Evolutionary conservation across 2,113 vertebrate genomes (phyloP).

Genomic region (Chiloscyllium plagiosum): DNA sequence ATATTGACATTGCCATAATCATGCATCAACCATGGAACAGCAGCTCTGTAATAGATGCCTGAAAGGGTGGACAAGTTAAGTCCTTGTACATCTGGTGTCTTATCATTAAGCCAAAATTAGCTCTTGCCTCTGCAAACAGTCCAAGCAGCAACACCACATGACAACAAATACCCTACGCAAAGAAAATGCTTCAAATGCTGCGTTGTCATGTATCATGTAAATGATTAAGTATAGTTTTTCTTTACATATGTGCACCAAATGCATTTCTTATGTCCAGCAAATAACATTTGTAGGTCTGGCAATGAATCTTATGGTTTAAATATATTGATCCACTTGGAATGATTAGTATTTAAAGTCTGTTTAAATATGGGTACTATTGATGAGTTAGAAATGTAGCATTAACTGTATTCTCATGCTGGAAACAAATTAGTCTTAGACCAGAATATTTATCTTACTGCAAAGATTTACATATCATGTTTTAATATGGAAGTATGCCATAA

Average conservation of each 20-base stretch:
- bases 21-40: neutral
- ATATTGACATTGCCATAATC: too few species aligned
- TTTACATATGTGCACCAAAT: neutral
- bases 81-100: neutral
- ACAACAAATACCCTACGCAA: neutral
- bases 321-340: neutral
- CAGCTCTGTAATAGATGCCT: neutral
- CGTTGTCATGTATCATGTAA: too few species aligned
- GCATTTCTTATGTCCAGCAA: neutral
- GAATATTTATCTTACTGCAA: neutral
- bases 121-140: neutral
- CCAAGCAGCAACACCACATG: neutral
- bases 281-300: neutral
- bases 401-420: neutral
- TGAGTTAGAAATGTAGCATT: neutral
- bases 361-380: neutral
- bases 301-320: neutral
- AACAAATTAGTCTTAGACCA: neutral
- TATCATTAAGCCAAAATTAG: neutral
- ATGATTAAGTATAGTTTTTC: neutral
- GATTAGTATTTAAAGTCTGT: neutral
- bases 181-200: neutral
- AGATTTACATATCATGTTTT: neutral
- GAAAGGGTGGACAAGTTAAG: neutral
- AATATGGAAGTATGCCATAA: neutral